These are phyloP conservation scores for Plodia interpunctella DNA, from an alignment of 1,140 invertebrate genomes.

Conservation along the genomic window DNA sequence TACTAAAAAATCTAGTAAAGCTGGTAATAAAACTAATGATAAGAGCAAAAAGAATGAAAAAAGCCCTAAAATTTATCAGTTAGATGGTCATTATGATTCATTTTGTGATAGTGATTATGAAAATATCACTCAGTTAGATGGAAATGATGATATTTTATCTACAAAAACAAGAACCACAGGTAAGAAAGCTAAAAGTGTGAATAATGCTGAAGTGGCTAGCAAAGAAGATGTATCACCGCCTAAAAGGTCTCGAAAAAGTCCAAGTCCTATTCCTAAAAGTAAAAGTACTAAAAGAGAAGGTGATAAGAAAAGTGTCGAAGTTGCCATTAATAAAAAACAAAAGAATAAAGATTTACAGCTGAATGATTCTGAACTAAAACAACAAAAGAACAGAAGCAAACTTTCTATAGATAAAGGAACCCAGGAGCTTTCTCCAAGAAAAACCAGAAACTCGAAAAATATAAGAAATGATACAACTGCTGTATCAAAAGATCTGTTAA, in stretches of 20 bases:
- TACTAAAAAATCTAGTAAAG: constrained; percentile 22
- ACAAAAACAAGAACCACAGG: constrained; percentile 28
- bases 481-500: constrained; percentile 5
- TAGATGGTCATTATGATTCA: constrained; percentile 78
- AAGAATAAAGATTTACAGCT: background rate
- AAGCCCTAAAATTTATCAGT: constrained; percentile 59
- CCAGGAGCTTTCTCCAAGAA: constrained; percentile 17
- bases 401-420: background rate
- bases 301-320: background rate
- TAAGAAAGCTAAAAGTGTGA: constrained; percentile 22
- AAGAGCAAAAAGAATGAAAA: constrained; percentile 19
- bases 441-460: constrained; percentile 20
- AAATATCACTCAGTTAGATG: constrained; percentile 26
- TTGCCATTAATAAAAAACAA: background rate
- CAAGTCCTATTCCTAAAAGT: constrained; percentile 12
- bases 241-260: constrained; percentile 38
- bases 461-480: constrained; percentile 10
- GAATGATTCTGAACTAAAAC: background rate
- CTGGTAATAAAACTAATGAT: constrained; percentile 22
- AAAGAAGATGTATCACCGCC: constrained; percentile 48
- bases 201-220: constrained; percentile 19
- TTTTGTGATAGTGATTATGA: constrained; percentile 20
- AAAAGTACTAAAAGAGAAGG: background rate
- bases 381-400: background rate
- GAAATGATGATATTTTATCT: constrained; percentile 26